phyloP scores from a whole-genome alignment of 1,140 invertebrate genomes.

The Saccostrea cuccullata region DNA sequence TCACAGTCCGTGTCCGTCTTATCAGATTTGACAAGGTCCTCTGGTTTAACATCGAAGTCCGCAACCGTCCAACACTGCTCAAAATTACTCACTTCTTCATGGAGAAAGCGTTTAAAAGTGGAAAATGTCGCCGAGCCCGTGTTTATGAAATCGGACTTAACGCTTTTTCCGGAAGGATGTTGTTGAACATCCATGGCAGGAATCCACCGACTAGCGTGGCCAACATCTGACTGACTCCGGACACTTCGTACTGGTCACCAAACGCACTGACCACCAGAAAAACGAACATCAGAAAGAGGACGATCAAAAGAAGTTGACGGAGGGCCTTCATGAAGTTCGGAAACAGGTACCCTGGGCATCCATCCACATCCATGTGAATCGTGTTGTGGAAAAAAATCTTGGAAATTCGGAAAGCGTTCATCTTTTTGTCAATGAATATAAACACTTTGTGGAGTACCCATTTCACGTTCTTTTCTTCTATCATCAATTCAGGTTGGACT shows the following conservation, averaged over 20 bases:
- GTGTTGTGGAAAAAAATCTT: slow-evolving; percentile 65
- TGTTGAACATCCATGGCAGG: slow-evolving; percentile 65
- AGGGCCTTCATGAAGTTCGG: slow-evolving; percentile 54
- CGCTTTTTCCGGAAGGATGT: slow-evolving; percentile 49
- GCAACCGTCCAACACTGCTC: neutral
- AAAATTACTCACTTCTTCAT: neutral
- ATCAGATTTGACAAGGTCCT: neutral
- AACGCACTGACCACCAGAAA: slow-evolving; percentile 68
- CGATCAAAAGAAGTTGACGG: slow-evolving; percentile 54
- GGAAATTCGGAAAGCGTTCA: slow-evolving; percentile 59
- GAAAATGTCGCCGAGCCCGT: neutral
- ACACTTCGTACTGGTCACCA: slow-evolving; percentile 64
- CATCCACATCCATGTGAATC: slow-evolving; percentile 57
- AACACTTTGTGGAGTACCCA: slow-evolving; percentile 59
- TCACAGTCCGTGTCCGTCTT: neutral
- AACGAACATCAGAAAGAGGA: slow-evolving; percentile 65
- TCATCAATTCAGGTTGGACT: neutral
- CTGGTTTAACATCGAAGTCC: neutral
- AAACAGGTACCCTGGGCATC: slow-evolving; percentile 62
- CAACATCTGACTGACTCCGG: slow-evolving; percentile 66
- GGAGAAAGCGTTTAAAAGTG: neutral
- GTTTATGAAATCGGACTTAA: neutral
- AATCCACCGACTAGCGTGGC: slow-evolving; percentile 65
- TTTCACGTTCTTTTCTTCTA: slow-evolving; percentile 39
- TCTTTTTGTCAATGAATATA: slow-evolving; percentile 62